Conservation (phyloP, 2,888 invertebrate genomes). For the Nezara viridula region DNA sequence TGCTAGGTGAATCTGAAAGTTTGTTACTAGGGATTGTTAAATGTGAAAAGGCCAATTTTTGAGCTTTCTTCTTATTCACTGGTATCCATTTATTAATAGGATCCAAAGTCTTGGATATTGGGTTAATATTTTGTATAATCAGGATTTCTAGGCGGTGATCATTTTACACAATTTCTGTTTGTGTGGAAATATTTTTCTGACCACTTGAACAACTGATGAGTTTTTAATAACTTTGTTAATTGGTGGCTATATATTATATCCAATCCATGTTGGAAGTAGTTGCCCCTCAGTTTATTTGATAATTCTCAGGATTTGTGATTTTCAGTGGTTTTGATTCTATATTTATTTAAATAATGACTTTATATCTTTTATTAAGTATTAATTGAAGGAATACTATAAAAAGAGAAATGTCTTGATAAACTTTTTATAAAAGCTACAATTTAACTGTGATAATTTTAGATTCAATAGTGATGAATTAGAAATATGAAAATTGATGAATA, state of each 20-base stretch:
- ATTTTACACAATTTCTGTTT: not conserved
- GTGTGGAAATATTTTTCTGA: not conserved
- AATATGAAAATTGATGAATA: conserved; percentile 17
- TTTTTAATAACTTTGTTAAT: not conserved
- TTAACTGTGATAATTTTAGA: conserved; percentile 47
- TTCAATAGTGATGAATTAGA: conserved; percentile 2
- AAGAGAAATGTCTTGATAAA: conserved; percentile 5
- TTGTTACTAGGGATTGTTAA: not conserved
- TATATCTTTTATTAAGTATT: not conserved
- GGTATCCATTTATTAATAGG: not conserved
- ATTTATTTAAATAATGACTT: conserved; percentile 12
- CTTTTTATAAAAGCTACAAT: conserved; percentile 28
- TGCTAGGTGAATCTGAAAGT: not conserved
- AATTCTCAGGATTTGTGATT: not conserved
- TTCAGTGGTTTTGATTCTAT: not conserved
- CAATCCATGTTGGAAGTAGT: not conserved
- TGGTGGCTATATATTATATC: not conserved
- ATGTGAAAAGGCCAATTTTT: not conserved
- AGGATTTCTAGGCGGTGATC: not conserved
- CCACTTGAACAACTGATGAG: not conserved
- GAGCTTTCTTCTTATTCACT: not conserved
- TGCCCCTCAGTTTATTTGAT: not conserved
- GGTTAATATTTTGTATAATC: not conserved
- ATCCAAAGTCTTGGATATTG: not conserved
- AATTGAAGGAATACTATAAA: not conserved